phyloP scores from a whole-genome alignment of 2,888 invertebrate genomes.

The Erebia ligea region DNA sequence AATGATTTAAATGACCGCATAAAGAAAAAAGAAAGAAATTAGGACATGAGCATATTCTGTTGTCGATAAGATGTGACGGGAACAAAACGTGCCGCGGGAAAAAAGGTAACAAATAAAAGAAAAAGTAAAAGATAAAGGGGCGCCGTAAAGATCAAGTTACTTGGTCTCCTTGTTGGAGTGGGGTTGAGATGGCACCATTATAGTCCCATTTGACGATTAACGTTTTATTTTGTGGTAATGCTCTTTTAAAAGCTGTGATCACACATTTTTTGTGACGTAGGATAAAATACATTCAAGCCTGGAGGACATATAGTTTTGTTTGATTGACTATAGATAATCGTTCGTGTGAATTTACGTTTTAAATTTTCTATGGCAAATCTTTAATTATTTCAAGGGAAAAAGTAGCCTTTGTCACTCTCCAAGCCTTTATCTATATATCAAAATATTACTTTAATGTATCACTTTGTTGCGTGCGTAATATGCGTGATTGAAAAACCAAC shows the following conservation, averaged over 20 bases:
- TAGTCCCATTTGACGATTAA: slow-evolving; percentile 11
- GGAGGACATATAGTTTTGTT: not conserved
- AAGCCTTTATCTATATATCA: no score
- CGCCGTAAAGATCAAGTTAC: slow-evolving; percentile 23
- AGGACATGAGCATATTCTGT: slow-evolving; percentile 23
- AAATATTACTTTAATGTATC: no score
- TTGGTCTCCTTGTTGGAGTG: not conserved
- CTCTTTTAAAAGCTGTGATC: slow-evolving; percentile 12
- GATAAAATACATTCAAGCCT: no score
- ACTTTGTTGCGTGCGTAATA: no score
- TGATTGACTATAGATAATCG: no score
- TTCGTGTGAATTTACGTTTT: no score
- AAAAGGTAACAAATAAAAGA: slow-evolving; percentile 14
- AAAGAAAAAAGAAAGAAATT: slow-evolving; percentile 14
- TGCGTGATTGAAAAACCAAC: no score
- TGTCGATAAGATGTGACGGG: slow-evolving; percentile 18
- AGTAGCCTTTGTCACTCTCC: no score
- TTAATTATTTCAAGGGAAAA: no score
- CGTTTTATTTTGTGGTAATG: slow-evolving; percentile 7
- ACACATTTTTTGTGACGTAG: not conserved
- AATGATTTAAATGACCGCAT: not conserved
- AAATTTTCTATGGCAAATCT: no score
- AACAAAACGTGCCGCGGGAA: slow-evolving; percentile 23
- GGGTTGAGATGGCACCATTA: slow-evolving; percentile 17
- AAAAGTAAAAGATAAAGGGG: slow-evolving; percentile 21